Evolutionary conservation across 1,140 invertebrate genomes (phyloP).

Genomic region (Diachasma alloeum): DNA sequence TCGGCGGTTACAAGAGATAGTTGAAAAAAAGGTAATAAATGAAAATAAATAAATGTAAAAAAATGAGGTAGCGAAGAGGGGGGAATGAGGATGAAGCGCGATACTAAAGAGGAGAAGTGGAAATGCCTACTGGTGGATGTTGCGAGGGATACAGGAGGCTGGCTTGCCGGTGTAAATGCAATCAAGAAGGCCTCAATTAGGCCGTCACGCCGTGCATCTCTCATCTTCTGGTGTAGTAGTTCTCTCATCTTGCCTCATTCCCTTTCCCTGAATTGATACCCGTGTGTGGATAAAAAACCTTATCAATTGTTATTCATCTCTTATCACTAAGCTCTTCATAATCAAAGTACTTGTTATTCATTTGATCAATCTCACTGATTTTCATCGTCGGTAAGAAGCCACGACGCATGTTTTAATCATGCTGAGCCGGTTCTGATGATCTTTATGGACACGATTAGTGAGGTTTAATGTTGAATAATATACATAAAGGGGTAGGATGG

Average conservation of each 20-base stretch:
- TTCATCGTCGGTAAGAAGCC: too few species aligned
- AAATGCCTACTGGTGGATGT: conserved; percentile 28
- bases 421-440: conserved; percentile 1
- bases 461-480: conserved; percentile 9
- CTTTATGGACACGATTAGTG: neutral
- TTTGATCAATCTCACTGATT: neutral
- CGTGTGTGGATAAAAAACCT: neutral
- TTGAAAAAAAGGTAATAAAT: neutral
- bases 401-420: neutral
- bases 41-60: conserved; percentile 9
- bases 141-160: conserved; percentile 49
- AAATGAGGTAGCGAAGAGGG: neutral
- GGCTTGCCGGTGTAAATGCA: conserved; percentile 56
- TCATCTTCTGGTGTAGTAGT: conserved; percentile 45
- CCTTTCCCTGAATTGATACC: neutral
- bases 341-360: conserved; percentile 34
- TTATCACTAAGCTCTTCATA: neutral
- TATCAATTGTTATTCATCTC: conserved; percentile 1
- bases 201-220: conserved; percentile 58
- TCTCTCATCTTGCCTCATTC: conserved; percentile 13
- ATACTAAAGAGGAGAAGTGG: conserved; percentile 27
- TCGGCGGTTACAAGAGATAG: conserved; percentile 5
- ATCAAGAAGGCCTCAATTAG: conserved; percentile 61
- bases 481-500: neutral
- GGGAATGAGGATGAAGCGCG: conserved; percentile 1